phyloP scores from a whole-genome alignment of 2,888 invertebrate species.

The Hydraecia micacea region DNA sequence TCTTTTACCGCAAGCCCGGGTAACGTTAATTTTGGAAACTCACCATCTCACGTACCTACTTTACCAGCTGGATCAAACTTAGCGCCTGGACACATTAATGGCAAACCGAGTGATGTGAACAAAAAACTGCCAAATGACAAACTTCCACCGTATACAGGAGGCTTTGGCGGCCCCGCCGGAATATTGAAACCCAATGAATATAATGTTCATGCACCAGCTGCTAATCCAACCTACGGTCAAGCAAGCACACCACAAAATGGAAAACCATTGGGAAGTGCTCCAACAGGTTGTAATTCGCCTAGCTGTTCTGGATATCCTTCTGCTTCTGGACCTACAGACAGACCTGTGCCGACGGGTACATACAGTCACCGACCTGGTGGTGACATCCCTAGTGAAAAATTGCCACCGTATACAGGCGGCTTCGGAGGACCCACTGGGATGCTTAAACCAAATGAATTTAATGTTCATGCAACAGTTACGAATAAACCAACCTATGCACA shows the following conservation, averaged over 20 bases:
- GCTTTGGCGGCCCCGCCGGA: slow-evolving; percentile 62
- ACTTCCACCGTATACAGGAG: slow-evolving; percentile 56
- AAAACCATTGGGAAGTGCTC: slow-evolving; percentile 28
- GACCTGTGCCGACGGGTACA: slow-evolving; percentile 13
- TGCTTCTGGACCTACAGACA: slow-evolving; percentile 22
- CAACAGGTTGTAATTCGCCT: slow-evolving; percentile 55
- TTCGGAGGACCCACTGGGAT: slow-evolving; percentile 76
- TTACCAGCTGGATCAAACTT: slow-evolving; percentile 15
- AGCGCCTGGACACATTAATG: slow-evolving; percentile 25
- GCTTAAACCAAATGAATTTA: slow-evolving; percentile 61
- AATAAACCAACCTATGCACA: slow-evolving; percentile 46
- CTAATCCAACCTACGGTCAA: slow-evolving; percentile 32
- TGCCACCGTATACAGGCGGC: slow-evolving; percentile 73
- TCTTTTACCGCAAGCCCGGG: slow-evolving; percentile 21
- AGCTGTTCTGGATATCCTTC: slow-evolving; percentile 46
- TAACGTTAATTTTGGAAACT: slow-evolving; percentile 28
- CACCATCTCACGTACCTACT: slow-evolving; percentile 26
- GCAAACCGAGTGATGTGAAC: slow-evolving; percentile 17
- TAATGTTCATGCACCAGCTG: slow-evolving; percentile 27
- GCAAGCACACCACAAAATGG: slow-evolving; percentile 24
- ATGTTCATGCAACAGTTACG: slow-evolving; percentile 36
- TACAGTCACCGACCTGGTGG: slow-evolving; percentile 26
- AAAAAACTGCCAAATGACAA: slow-evolving; percentile 42
- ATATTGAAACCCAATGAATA: slow-evolving; percentile 55
- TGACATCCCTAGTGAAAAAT: slow-evolving; percentile 33